Conservation (phyloP, 2,888 invertebrate genomes). For the Arge pagana region DNA sequence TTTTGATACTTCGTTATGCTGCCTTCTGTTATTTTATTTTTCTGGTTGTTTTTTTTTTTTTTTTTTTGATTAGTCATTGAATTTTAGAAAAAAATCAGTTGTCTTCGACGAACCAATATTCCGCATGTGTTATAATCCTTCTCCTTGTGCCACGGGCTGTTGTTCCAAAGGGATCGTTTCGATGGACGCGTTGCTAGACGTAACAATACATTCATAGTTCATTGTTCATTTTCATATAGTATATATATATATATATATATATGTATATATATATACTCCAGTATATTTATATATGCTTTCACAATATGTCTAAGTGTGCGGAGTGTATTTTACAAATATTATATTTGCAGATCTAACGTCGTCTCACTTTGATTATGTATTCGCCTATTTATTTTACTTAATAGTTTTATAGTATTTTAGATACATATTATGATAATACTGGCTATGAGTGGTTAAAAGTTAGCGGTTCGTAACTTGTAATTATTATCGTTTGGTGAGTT, state of each 20-base stretch:
- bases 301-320: constrained; percentile 21
- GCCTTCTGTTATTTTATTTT: no score
- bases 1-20: no score
- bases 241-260: constrained; percentile 3
- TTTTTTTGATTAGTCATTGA: no score
- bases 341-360: constrained; percentile 21
- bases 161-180: no score
- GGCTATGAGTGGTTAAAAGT: constrained; percentile 46
- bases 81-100: no score
- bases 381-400: constrained; percentile 17
- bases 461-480: constrained; percentile 41
- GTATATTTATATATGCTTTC: neutral
- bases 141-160: no score
- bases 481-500: constrained; percentile 49
- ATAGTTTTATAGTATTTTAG: constrained; percentile 11
- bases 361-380: constrained; percentile 19
- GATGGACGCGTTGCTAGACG: no score
- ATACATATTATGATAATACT: constrained; percentile 48
- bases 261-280: neutral
- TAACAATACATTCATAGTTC: constrained; percentile 17
- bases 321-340: constrained; percentile 21
- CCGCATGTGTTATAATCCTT: no score
- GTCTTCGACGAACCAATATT: no score
- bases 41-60: no score
- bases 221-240: constrained; percentile 8